Base-by-base conservation (phyloP, 1,140 invertebrate genomes). In the Grapholita molesta region DNA sequence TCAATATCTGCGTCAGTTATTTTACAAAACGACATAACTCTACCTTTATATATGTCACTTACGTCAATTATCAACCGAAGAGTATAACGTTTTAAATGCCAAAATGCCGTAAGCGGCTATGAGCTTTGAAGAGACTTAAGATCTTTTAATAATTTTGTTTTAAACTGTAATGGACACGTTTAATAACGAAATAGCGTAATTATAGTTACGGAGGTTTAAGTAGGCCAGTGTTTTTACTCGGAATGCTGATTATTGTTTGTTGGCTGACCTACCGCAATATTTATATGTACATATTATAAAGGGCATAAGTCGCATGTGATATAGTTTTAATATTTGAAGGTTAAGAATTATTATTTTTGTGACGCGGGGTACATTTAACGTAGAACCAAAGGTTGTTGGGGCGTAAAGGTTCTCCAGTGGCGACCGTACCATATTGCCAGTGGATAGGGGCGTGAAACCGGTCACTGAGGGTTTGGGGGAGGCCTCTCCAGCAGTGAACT, bases 1-100 rank as follows among this genome's bases (percentile, higher is more conserved):
- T 74, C 73, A 55, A 48, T 48, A 48, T 48, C 42, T 48, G 42
- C 42, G 42, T 48, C 42, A 48, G 38, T 48, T 9, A 48, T 48
- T 21, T 48, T 2, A 6, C 18, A 21, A 48, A 48, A 48, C 15
- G 42, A 8, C 42, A 18, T 48, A 48, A 48, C 6, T 48, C 8
- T 18, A 18, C 3, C 6, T 21, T 48, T 21, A 21, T 21, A 48
- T 9, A 48, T 48, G 42, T 21, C 18, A 0, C 8, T 48, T 48
- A 48, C 42, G 42, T 21, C 42, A 8, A 5, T 48, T 48, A 2
- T 9, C 42, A 21, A 48, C 15, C 0, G 18, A 21, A 6, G 15
- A 8, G 8, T 21, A 2, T 48, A 21, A 21, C 2, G n/a, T 48
- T 7, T 18, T 48, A 21, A 21, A 48, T 48, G n/a, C 3, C 2